Evolutionary conservation across 2,113 vertebrate genomes (phyloP).

Genomic region (Rhinopomastus cyanomelas): DNA sequence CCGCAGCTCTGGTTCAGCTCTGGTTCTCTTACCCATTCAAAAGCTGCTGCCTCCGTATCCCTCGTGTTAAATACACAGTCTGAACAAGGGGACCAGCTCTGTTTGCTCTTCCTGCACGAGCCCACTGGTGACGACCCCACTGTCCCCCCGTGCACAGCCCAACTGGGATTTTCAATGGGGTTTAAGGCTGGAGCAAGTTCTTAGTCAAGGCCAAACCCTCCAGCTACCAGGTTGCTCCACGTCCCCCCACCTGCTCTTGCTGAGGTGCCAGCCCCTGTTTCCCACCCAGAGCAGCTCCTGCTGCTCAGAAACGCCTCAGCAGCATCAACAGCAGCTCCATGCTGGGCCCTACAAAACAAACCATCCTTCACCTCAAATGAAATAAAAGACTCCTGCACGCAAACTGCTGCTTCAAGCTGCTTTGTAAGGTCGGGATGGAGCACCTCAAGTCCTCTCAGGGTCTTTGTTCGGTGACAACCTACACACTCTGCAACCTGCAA

Average conservation of each 20-base stretch:
- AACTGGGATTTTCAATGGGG: not conserved
- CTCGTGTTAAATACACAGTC: not conserved
- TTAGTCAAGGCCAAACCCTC: not conserved
- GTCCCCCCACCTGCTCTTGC: not conserved
- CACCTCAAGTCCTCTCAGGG: not conserved
- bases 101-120: not conserved
- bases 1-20: fast-evolving
- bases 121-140: not conserved
- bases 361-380: not conserved
- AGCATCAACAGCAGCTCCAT: not conserved
- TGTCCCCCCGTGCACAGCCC: not conserved
- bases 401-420: not conserved
- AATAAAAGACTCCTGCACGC: not conserved
- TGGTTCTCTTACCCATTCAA: not conserved
- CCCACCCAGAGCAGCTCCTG: not conserved
- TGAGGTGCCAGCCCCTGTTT: not conserved
- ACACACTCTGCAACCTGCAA: not conserved
- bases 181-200: not conserved
- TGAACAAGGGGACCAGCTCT: not conserved
- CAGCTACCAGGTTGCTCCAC: not conserved
- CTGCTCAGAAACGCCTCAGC: not conserved
- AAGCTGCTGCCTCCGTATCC: not conserved
- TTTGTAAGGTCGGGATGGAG: not conserved
- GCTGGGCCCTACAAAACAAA: not conserved
- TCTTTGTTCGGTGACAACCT: not conserved